A percentile compares a stretch with the other conserved stretches of the same genome.
Evolutionary conservation across 2,888 invertebrate species (phyloP).

Genomic region (Helleia helle): DNA sequence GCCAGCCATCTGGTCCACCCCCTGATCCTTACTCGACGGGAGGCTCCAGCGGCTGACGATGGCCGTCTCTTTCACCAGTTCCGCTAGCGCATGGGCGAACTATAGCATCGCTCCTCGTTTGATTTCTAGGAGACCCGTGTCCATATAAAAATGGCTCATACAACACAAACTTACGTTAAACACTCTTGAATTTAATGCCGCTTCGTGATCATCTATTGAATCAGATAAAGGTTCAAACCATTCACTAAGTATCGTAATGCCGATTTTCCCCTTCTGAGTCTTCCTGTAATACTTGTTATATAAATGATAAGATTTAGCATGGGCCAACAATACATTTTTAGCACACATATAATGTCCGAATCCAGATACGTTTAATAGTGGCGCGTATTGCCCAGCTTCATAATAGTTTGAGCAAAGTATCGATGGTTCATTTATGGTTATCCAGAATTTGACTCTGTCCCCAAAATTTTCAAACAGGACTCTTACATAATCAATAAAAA

Average conservation of each 20-base stretch:
- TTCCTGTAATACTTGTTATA: slow-evolving; percentile 44
- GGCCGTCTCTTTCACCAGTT: too few relatives aligned
- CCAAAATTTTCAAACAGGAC: slow-evolving; percentile 61
- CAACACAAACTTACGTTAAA: slow-evolving; percentile 32
- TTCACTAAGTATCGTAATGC: slow-evolving; percentile 6
- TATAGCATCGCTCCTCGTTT: neutral
- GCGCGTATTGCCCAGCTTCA: slow-evolving; percentile 44
- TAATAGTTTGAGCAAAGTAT: slow-evolving; percentile 47
- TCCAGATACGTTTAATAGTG: slow-evolving; percentile 18
- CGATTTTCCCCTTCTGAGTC: slow-evolving; percentile 30
- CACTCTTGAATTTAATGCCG: slow-evolving; percentile 52
- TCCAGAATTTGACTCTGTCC: slow-evolving; percentile 77
- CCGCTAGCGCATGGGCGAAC: slow-evolving; percentile 40
- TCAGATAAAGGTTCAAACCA: slow-evolving; percentile 32
- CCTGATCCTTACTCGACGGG: too few relatives aligned
- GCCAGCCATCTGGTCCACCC: too few relatives aligned
- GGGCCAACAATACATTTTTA: slow-evolving; percentile 66
- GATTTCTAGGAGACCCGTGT: neutral
- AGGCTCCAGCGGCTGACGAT: too few relatives aligned
- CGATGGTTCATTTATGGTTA: slow-evolving; percentile 81
- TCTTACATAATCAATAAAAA: slow-evolving; percentile 65
- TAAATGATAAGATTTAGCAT: slow-evolving; percentile 60
- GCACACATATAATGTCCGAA: slow-evolving; percentile 53
- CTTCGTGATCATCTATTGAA: slow-evolving; percentile 40
- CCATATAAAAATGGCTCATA: too few relatives aligned